These are phyloP conservation scores for Rosalia funebris DNA, from an alignment of 2,888 invertebrate genomes.

Conservation along the genomic window DNA sequence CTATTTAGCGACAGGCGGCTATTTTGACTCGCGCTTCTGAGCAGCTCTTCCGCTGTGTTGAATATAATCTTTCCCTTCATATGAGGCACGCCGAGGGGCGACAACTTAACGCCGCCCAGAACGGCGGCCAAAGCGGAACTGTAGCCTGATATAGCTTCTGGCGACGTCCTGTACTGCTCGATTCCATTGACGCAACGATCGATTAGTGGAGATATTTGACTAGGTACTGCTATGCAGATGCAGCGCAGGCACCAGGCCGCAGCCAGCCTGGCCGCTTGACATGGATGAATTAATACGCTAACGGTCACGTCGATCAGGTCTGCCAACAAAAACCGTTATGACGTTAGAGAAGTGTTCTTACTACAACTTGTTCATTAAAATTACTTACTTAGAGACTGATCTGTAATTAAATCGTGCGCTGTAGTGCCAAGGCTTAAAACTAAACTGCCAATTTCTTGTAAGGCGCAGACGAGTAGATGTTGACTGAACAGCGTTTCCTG, in stretches of 20 bases:
- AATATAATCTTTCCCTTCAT: constrained; percentile 97
- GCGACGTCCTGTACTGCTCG: constrained; percentile 89
- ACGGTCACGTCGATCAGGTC: constrained; percentile 81
- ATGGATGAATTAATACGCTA: constrained; percentile 91
- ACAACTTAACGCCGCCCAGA: constrained; percentile 88
- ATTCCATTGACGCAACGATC: constrained; percentile 90
- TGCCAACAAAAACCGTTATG: constrained; percentile 55
- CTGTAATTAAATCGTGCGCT: constrained; percentile 88
- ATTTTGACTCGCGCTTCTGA: constrained; percentile 96
- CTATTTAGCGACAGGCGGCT: constrained; percentile 93
- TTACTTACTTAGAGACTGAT: constrained; percentile 80
- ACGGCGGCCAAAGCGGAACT: constrained; percentile 94
- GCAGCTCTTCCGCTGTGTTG: constrained; percentile 94
- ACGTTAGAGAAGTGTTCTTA: neutral
- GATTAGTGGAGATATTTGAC: constrained; percentile 92
- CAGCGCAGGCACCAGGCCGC: constrained; percentile 95
- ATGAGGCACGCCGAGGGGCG: constrained; percentile 94
- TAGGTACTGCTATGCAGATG: constrained; percentile 92
- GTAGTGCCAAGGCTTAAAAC: constrained; percentile 94
- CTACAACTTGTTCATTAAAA: constrained; percentile 1
- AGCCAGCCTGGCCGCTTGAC: constrained; percentile 90
- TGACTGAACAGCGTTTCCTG: constrained; percentile 92
- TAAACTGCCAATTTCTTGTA: constrained; percentile 93
- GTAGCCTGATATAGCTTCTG: constrained; percentile 89
- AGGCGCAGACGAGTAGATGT: constrained; percentile 89